Evolutionary conservation across 2,797 vertebrate species (phyloP), one percentile per base, ranked within the genome.

Genomic region (Hoplostethus atlanticus): DNA sequence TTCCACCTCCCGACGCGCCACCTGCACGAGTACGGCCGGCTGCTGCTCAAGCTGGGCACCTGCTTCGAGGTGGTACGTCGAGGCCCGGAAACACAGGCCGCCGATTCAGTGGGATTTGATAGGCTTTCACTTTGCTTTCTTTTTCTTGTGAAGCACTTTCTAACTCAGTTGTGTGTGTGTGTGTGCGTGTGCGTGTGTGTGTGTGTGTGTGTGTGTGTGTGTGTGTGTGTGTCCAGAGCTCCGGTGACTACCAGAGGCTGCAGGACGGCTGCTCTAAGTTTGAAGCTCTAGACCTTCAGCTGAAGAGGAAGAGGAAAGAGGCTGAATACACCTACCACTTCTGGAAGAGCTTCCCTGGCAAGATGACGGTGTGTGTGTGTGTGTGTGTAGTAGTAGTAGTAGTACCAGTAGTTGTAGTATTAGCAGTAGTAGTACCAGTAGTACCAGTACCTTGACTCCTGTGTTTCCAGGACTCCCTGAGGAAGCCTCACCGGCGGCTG

Each of bases 321-420:
- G 97, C 96, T 0, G 97, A 99, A 28, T 97, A 95, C 84, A 99
- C 98, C 0, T 93, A 95, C 46, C 94, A 97, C 73, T 99, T 99
- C 92, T 99, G 98, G 98, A 99, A 96, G 93, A 98, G 94, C 63
- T 99, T 99, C 85, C 98, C 98, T 3, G 98, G 98, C 11, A 99
- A 99, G 88, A 99, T 99, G 98, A 99, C 97, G 76, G 98, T 99
- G 1, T 1, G 16, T 38, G 93, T 53, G 13, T 11, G 62, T 50
- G 16, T 60, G 28, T 34, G 40, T 31, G 21, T 12, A 10, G 15
- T 36, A 34, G n/a, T 15, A 38, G 15, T 15, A 58, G 15, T 46
- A 11, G 62, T 11, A 34, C 34, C 6, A 4, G 4, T 3, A 34
- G 34, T 34, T n/a, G n/a, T 50, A 50, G n/a, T 16, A 50, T 6